Conservation (phyloP, 2,888 invertebrate genomes). For the Drosophila koepferae region DNA sequence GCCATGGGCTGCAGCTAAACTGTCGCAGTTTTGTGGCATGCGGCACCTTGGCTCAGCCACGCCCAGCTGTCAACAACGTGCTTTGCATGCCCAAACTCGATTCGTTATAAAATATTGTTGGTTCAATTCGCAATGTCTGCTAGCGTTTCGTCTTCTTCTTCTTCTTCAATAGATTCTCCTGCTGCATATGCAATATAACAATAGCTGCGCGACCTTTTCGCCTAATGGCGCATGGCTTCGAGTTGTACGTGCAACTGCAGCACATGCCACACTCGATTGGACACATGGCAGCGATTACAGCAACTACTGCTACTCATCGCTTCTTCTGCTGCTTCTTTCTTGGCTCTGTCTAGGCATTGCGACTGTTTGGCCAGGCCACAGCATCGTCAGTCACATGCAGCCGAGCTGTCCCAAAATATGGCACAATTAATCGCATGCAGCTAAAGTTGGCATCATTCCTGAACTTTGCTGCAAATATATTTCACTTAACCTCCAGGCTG, state of each 20-base stretch:
- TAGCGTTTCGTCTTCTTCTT: background rate
- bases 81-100: slow-evolving; percentile 63
- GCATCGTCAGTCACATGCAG: slow-evolving; percentile 4
- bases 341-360: slow-evolving; percentile 32
- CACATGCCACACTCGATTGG: slow-evolving; percentile 31
- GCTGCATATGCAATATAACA: slow-evolving; percentile 44
- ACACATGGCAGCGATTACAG: slow-evolving; percentile 8
- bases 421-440: slow-evolving; percentile 23
- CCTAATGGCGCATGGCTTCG: slow-evolving; percentile 52
- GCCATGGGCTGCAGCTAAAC: slow-evolving; percentile 47
- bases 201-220: slow-evolving; percentile 51
- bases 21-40: slow-evolving; percentile 41
- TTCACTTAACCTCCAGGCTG: background rate
- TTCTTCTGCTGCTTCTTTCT: background rate
- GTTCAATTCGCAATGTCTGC: slow-evolving; percentile 35
- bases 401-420: slow-evolving; percentile 29
- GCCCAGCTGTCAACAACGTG: slow-evolving; percentile 74
- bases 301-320: slow-evolving; percentile 9
- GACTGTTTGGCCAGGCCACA: slow-evolving; percentile 16
- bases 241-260: slow-evolving; percentile 51
- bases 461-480: background rate
- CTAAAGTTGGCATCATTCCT: slow-evolving; percentile 8
- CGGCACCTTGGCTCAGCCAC: slow-evolving; percentile 53
- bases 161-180: slow-evolving; percentile 1
- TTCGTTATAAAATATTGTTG: slow-evolving; percentile 54